These are phyloP conservation scores for Antrozous pallidus DNA, from an alignment of 2,797 vertebrate genomes.

Conservation along the genomic window DNA sequence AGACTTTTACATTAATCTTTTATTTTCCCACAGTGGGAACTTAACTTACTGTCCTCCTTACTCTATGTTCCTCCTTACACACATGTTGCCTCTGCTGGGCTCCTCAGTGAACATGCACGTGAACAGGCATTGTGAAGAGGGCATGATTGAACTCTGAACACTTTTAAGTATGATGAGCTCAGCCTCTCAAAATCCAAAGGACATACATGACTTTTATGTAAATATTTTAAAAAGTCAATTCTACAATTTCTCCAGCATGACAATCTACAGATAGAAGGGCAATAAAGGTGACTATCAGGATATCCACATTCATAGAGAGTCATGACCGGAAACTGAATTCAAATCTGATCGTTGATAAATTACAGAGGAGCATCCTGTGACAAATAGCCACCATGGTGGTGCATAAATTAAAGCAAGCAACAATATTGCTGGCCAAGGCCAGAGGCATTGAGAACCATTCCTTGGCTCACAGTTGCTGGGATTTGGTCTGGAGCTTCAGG, in stretches of 20 bases:
- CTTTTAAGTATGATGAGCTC: not conserved
- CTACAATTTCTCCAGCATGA: not conserved
- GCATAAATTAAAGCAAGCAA: not conserved
- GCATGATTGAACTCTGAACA: not conserved
- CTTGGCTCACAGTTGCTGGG: not conserved
- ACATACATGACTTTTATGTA: not conserved
- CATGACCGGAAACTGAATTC: not conserved
- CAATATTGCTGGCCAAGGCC: not conserved
- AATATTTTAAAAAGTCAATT: not conserved
- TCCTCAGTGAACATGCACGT: not conserved
- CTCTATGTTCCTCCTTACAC: not conserved
- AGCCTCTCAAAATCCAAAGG: not conserved
- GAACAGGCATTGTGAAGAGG: not conserved
- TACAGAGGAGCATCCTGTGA: not conserved
- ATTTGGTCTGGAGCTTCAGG: not conserved
- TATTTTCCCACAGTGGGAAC: not conserved
- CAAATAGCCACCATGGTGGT: not conserved
- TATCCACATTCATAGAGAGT: not conserved
- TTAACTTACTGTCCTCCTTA: not conserved
- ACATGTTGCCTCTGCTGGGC: not conserved
- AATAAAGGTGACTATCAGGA: not conserved
- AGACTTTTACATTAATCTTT: not conserved
- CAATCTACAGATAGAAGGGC: not conserved
- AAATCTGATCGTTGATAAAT: not conserved
- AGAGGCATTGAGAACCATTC: not conserved